phyloP scores from a whole-genome alignment of 2,888 invertebrate species.

The Liodrosophila aerea region DNA sequence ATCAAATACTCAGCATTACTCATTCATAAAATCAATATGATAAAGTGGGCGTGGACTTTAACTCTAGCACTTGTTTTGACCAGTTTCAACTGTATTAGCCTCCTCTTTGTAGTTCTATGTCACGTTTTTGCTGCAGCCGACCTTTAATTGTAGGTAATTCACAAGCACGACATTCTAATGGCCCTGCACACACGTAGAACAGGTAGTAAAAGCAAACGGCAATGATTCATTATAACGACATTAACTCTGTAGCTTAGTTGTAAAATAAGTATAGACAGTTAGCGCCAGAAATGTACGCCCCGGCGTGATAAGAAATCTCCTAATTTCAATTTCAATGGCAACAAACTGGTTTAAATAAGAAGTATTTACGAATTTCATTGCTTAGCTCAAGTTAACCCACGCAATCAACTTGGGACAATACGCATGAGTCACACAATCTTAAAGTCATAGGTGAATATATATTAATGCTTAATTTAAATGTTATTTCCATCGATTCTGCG shows the following conservation, averaged over 20 bases:
- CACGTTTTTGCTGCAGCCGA: conserved; percentile 40
- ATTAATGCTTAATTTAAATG: too few species aligned
- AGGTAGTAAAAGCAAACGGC: background rate
- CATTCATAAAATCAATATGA: conserved; percentile 18
- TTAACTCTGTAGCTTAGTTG: conserved; percentile 7
- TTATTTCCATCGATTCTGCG: too few species aligned
- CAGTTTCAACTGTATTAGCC: background rate
- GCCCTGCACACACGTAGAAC: background rate
- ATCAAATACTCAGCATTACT: background rate
- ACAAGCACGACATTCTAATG: conserved; percentile 39
- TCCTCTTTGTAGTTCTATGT: conserved; percentile 2
- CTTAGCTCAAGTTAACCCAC: too few species aligned
- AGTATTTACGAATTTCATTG: background rate
- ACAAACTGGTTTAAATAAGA: background rate
- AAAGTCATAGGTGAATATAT: too few species aligned
- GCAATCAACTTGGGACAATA: too few species aligned
- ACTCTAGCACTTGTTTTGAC: conserved; percentile 15
- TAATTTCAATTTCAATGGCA: conserved; percentile 1
- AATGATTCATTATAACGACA: conserved; percentile 33
- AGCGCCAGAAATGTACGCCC: conserved; percentile 22
- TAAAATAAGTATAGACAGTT: conserved; percentile 20
- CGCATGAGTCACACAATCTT: too few species aligned
- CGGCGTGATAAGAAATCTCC: background rate
- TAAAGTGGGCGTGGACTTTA: conserved; percentile 37
- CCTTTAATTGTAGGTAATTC: conserved; percentile 63